These are phyloP conservation scores for Adelognathus sp. DNA, from an alignment of 2,888 invertebrate genomes.

Conservation along the genomic window DNA sequence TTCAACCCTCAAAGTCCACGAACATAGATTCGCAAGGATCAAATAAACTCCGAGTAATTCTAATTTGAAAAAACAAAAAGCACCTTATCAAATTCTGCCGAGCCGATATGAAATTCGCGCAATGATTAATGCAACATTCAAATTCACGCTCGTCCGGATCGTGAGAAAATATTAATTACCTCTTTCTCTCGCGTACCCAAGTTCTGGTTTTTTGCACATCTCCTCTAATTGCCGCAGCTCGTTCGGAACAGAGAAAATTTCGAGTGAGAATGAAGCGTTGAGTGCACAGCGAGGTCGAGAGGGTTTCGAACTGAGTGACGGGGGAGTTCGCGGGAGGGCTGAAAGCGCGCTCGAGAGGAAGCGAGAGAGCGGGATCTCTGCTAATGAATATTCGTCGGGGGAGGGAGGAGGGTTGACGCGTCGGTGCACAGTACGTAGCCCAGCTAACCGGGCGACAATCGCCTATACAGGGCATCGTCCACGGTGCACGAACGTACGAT, in stretches of 20 bases:
- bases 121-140: too few species aligned
- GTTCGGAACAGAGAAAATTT: background rate
- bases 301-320: constrained; percentile 8
- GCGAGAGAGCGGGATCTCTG: constrained; percentile 18
- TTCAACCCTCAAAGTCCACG: too few species aligned
- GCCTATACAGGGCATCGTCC: constrained; percentile 5
- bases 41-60: too few species aligned
- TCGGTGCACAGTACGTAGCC: constrained; percentile 38
- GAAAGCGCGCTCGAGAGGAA: background rate
- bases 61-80: too few species aligned
- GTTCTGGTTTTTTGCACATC: background rate
- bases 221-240: background rate
- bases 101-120: too few species aligned
- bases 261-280: background rate
- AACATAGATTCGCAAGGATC: too few species aligned
- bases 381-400: constrained; percentile 62
- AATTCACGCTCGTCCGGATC: too few species aligned
- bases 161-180: too few species aligned
- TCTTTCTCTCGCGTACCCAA: too few species aligned
- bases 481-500: constrained; percentile 47
- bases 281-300: background rate
- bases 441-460: constrained; percentile 48
- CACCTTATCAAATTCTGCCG: too few species aligned
- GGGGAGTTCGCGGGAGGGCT: background rate
- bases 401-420: constrained; percentile 55